phyloP scores from a whole-genome alignment of 2,113 vertebrate genomes.

The Xenus cinereus region DNA sequence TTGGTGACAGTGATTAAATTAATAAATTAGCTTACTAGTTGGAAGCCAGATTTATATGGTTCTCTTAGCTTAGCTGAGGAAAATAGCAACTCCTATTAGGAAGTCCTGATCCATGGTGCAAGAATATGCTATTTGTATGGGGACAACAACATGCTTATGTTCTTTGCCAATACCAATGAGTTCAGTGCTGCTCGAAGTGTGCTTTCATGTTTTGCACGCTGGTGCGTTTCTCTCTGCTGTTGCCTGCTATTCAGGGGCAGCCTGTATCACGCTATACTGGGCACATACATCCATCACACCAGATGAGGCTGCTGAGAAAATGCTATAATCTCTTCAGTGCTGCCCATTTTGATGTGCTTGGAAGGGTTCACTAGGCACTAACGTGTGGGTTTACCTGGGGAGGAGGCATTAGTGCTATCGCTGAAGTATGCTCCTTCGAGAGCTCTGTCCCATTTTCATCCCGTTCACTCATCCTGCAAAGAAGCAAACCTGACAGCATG shows the following conservation, averaged over 20 bases:
- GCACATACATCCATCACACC: not conserved
- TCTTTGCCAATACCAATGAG: not conserved
- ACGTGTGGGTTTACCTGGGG: not conserved
- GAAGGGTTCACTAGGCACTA: not conserved
- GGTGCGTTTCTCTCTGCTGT: not conserved
- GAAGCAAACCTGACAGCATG: not conserved
- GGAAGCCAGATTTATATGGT: not conserved
- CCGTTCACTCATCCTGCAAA: not conserved
- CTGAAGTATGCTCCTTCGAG: not conserved
- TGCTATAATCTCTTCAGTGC: constrained; percentile 10
- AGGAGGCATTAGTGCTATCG: not conserved
- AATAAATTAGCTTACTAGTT: not conserved
- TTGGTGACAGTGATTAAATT: not conserved
- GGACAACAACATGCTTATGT: not conserved
- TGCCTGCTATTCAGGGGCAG: not conserved
- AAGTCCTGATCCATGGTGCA: not conserved
- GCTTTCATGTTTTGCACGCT: not conserved
- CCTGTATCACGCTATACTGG: not conserved
- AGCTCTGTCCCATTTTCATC: not conserved
- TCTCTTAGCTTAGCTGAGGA: not conserved
- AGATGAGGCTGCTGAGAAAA: constrained; percentile 9
- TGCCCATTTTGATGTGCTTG: constrained; percentile 3
- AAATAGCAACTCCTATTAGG: not conserved
- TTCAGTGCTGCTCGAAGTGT: not conserved
- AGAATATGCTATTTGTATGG: not conserved